Evolutionary conservation across 2,113 vertebrate genomes (phyloP).

Genomic region (Pollachius pollachius): DNA sequence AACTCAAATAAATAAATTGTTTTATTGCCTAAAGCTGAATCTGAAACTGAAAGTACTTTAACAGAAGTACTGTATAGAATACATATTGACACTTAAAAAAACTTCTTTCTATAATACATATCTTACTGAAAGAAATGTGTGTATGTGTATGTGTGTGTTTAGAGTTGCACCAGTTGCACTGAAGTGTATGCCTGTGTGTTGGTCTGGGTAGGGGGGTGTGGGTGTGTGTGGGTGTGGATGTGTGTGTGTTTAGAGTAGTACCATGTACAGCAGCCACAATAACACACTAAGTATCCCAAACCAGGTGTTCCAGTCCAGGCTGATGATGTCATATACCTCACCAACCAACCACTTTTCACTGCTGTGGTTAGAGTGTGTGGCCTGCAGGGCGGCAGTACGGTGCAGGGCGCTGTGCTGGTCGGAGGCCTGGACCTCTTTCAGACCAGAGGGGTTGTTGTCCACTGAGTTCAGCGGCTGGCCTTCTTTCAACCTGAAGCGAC

Average conservation of each 20-base stretch:
- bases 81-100: too few relatives aligned
- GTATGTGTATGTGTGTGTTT: too few relatives aligned
- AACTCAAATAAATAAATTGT: too few relatives aligned
- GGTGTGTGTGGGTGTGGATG: not conserved
- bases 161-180: too few relatives aligned
- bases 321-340: conserved; percentile 58
- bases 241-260: conserved; percentile 46
- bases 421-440: conserved; percentile 64
- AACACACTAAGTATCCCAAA: conserved; percentile 77
- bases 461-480: conserved; percentile 52
- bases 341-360: conserved; percentile 43
- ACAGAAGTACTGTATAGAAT: too few relatives aligned
- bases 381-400: conserved; percentile 75
- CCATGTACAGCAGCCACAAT: conserved; percentile 82
- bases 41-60: too few relatives aligned
- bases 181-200: too few relatives aligned
- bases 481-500: conserved; percentile 45
- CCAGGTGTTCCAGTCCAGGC: conserved; percentile 76
- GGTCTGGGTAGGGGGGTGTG: not conserved
- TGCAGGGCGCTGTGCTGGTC: conserved; percentile 70
- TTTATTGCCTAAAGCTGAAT: too few relatives aligned
- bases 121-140: too few relatives aligned
- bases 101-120: too few relatives aligned
- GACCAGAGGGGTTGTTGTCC: conserved; percentile 69
- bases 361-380: conserved; percentile 74